phyloP scores from a whole-genome alignment of 92 coral and sea anemone species.

The Hydrozoanthus gracilis region DNA sequence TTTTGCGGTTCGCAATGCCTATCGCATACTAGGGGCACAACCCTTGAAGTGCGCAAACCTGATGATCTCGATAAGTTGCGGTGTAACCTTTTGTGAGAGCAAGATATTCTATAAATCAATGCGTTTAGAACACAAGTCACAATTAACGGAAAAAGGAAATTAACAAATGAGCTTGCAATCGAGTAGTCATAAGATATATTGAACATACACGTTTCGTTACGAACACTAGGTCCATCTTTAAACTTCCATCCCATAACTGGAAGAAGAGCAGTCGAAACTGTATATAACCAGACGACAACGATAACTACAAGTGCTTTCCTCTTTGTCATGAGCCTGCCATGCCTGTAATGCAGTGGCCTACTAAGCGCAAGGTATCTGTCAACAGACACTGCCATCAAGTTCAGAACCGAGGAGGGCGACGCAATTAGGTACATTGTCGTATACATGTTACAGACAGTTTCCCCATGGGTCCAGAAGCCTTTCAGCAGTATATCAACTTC shows the following conservation, averaged over 20 bases:
- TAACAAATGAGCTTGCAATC: constrained; percentile 67
- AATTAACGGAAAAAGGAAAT: constrained; percentile 74
- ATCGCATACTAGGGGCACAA: not conserved
- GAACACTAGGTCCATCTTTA: constrained; percentile 52
- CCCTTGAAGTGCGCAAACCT: not conserved
- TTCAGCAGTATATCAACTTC: constrained; percentile 71
- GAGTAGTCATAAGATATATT: constrained; percentile 71
- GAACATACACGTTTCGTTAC: constrained; percentile 58
- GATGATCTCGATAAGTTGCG: not conserved
- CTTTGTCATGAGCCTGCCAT: constrained; percentile 67
- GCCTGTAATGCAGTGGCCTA: constrained; percentile 69
- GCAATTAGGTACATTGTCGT: constrained; percentile 74
- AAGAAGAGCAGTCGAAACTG: constrained; percentile 67
- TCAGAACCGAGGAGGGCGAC: constrained; percentile 80
- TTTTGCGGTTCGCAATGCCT: not conserved
- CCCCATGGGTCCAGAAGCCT: constrained; percentile 71
- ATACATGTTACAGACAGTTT: constrained; percentile 67
- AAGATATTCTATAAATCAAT: constrained; percentile 73
- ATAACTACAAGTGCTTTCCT: constrained; percentile 63
- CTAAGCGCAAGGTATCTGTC: constrained; percentile 85
- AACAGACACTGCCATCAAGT: constrained; percentile 80
- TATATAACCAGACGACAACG: constrained; percentile 71
- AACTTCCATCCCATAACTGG: constrained; percentile 80
- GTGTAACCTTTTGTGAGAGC: constrained; percentile 40
- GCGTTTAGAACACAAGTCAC: constrained; percentile 70